phyloP scores from a whole-genome alignment of 2,888 invertebrate genomes.

The Tachystola acroxantha region DNA sequence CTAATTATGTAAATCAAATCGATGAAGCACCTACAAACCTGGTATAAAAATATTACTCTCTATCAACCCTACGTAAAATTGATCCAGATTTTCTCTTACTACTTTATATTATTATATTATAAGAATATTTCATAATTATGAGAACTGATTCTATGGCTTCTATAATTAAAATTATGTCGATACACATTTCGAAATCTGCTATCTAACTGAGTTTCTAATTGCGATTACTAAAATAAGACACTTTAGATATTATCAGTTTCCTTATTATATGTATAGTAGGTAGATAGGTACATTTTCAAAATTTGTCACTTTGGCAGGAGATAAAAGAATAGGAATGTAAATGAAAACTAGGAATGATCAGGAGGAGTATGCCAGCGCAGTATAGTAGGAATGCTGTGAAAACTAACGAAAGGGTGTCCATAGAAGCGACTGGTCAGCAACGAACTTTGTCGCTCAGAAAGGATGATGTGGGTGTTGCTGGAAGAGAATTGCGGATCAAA shows the following conservation, averaged over 20 bases:
- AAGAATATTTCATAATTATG: slow-evolving; percentile 24
- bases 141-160: slow-evolving; percentile 53
- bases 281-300: slow-evolving; percentile 18
- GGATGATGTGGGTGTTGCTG: slow-evolving; percentile 72
- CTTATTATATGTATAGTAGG: slow-evolving; percentile 45
- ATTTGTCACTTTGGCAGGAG: slow-evolving; percentile 43
- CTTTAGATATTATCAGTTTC: slow-evolving; percentile 69
- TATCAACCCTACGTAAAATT: slow-evolving; percentile 68
- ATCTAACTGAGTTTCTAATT: slow-evolving; percentile 70
- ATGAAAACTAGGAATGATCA: slow-evolving; percentile 53
- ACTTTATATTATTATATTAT: slow-evolving; percentile 40
- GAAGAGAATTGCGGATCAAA: slow-evolving; percentile 74
- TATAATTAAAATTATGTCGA: slow-evolving; percentile 53
- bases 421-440: background rate
- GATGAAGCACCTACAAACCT: slow-evolving; percentile 66
- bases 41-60: slow-evolving; percentile 66
- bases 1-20: slow-evolving; percentile 64
- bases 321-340: slow-evolving; percentile 59
- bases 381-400: slow-evolving; percentile 35
- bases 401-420: slow-evolving; percentile 2
- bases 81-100: slow-evolving; percentile 51
- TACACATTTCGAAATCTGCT: slow-evolving; percentile 70
- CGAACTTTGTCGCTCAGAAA: slow-evolving; percentile 33
- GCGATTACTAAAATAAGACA: slow-evolving; percentile 76
- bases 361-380: slow-evolving; percentile 33